A percentile compares a stretch with the other conserved stretches of the same genome.
Evolutionary conservation across 2,113 vertebrate genomes (phyloP).

Genomic region (Noturus placidus): DNA sequence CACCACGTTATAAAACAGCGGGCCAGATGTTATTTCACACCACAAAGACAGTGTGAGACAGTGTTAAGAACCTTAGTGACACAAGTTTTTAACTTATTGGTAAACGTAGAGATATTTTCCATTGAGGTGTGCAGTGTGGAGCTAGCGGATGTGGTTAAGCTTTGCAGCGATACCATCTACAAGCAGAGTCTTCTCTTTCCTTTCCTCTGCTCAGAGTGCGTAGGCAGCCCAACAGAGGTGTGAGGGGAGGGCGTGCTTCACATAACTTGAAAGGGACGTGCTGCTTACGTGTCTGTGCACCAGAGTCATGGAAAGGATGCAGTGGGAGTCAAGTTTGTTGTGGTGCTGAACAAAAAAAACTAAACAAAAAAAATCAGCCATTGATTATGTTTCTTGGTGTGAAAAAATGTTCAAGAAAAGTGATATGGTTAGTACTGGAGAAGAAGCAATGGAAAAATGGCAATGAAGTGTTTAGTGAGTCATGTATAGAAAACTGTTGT

Average conservation of each 20-base stretch:
- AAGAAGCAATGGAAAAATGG: conserved; percentile 8
- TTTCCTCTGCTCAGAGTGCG: conserved; percentile 52
- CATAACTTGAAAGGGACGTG: conserved; percentile 39
- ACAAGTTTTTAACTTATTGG: conserved; percentile 6
- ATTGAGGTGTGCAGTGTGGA: conserved; percentile 61
- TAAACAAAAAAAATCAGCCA: conserved; percentile 20
- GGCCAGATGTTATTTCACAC: conserved; percentile 1
- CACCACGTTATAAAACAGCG: neutral
- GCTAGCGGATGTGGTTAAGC: conserved; percentile 74
- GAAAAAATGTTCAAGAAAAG: conserved; percentile 19
- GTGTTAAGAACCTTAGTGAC: neutral
- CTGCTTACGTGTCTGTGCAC: conserved; percentile 30
- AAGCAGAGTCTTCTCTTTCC: conserved; percentile 56
- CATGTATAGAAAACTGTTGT: neutral
- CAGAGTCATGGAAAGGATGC: conserved; percentile 41
- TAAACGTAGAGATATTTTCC: conserved; percentile 47
- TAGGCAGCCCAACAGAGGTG: conserved; percentile 60
- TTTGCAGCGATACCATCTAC: conserved; percentile 65
- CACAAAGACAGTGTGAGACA: conserved; percentile 11
- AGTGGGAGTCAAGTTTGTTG: conserved; percentile 43
- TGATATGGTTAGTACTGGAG: neutral
- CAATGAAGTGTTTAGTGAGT: neutral
- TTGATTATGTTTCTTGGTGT: conserved; percentile 15
- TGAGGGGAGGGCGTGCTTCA: conserved; percentile 35
- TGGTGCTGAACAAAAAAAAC: conserved; percentile 28